phyloP scores from a whole-genome alignment of 1,140 invertebrate genomes.

The Apis florea region DNA sequence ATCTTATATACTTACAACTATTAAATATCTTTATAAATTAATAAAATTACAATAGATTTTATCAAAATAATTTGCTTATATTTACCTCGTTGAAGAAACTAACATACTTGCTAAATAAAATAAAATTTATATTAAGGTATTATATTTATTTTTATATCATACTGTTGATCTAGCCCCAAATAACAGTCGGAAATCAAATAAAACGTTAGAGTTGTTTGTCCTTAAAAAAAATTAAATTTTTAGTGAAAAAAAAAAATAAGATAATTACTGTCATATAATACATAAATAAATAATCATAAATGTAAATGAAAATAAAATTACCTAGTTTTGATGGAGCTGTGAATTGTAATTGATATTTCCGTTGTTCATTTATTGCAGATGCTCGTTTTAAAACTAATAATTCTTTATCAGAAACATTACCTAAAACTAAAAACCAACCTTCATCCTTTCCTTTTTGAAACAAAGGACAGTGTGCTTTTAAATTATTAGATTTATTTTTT shows the following conservation, averaged over 20 bases:
- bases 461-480: conserved; percentile 88
- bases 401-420: conserved; percentile 86
- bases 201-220: conserved; percentile 88
- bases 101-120: not conserved
- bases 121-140: conserved; percentile 45
- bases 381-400: conserved; percentile 92
- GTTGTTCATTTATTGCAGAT: conserved; percentile 73
- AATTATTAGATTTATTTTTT: conserved; percentile 76
- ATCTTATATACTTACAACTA: not conserved
- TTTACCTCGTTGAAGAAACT: not conserved
- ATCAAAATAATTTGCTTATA: conserved; percentile 18
- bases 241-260: conserved; percentile 8
- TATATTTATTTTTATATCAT: conserved; percentile 85
- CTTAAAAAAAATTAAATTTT: conserved; percentile 75
- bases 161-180: conserved; percentile 97
- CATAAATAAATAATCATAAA: conserved; percentile 19
- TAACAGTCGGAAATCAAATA: conserved; percentile 97
- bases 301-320: conserved; percentile 64
- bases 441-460: conserved; percentile 97
- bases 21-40: conserved; percentile 10
- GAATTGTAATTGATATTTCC: conserved; percentile 83
- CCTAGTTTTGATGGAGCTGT: conserved; percentile 83
- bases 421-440: conserved; percentile 96
- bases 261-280: conserved; percentile 25
- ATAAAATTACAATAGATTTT: conserved; percentile 3